Conservation (phyloP, 2,797 vertebrate genomes). For the Sebastes umbrosus region DNA sequence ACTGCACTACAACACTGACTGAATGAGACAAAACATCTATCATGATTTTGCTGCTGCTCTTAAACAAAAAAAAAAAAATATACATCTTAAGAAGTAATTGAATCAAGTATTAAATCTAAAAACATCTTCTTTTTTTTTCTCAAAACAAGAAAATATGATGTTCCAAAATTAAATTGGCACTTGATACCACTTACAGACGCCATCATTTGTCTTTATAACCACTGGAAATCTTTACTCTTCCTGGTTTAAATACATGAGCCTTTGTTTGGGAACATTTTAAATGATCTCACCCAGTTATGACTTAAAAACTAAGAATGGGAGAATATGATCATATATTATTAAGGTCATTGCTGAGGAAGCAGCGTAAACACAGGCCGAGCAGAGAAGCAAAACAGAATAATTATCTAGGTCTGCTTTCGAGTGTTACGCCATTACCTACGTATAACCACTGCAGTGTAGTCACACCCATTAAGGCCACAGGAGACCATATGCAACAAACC, state of each 20-base stretch:
- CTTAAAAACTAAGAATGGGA: neutral
- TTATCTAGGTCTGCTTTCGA: constrained; percentile 1
- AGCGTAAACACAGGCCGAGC: neutral
- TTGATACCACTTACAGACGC: neutral
- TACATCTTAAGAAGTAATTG: neutral
- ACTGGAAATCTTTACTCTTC: neutral
- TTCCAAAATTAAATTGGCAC: neutral
- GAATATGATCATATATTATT: neutral
- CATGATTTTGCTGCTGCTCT: neutral
- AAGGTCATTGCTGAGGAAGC: constrained; percentile 12
- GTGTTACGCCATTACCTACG: neutral
- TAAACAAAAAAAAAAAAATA: neutral
- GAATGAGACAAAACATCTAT: neutral
- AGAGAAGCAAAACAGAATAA: neutral
- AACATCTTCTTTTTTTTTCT: neutral
- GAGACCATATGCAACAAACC: neutral
- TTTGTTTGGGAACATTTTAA: neutral
- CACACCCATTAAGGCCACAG: neutral
- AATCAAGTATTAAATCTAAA: neutral
- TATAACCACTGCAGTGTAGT: neutral
- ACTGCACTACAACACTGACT: neutral
- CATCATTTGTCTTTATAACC: neutral
- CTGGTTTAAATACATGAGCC: neutral
- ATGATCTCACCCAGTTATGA: neutral
- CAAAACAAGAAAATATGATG: neutral